Evolutionary conservation across 2,888 invertebrate genomes (phyloP).

Genomic region (Hirtodrosophila trivittata): DNA sequence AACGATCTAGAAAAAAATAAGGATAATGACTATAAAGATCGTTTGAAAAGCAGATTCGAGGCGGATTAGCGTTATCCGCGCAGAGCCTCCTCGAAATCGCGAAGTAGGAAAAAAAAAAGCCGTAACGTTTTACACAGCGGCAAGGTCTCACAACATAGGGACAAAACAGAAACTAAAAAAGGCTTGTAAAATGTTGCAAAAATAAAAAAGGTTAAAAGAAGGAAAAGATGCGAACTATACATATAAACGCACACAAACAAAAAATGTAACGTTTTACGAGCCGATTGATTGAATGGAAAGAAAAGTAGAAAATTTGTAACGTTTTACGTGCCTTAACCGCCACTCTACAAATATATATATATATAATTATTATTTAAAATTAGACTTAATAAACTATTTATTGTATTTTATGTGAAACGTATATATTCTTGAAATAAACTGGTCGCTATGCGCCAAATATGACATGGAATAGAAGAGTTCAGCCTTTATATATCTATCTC

Average conservation of each 20-base stretch:
- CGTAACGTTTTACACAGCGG: slow-evolving; percentile 60
- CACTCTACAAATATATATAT: background rate
- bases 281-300: slow-evolving; percentile 1
- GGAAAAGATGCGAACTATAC: too few relatives aligned
- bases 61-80: too few relatives aligned
- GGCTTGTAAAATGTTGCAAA: slow-evolving; percentile 68
- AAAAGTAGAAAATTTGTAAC: slow-evolving; percentile 44
- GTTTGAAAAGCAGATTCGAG: too few relatives aligned
- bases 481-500: background rate
- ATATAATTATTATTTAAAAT: too few relatives aligned
- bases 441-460: too few relatives aligned
- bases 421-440: too few relatives aligned
- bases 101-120: slow-evolving; percentile 15
- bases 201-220: slow-evolving; percentile 2
- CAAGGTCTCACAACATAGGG: too few relatives aligned
- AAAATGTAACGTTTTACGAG: slow-evolving; percentile 38
- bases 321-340: slow-evolving; percentile 61
- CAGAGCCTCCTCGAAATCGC: background rate
- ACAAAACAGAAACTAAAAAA: slow-evolving; percentile 20
- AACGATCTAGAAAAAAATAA: background rate
- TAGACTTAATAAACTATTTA: too few relatives aligned
- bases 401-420: too few relatives aligned
- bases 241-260: background rate
- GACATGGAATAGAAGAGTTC: too few relatives aligned
- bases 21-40: background rate